Evolutionary conservation across 2,113 vertebrate species (phyloP).

Genomic region (Geococcyx californianus): DNA sequence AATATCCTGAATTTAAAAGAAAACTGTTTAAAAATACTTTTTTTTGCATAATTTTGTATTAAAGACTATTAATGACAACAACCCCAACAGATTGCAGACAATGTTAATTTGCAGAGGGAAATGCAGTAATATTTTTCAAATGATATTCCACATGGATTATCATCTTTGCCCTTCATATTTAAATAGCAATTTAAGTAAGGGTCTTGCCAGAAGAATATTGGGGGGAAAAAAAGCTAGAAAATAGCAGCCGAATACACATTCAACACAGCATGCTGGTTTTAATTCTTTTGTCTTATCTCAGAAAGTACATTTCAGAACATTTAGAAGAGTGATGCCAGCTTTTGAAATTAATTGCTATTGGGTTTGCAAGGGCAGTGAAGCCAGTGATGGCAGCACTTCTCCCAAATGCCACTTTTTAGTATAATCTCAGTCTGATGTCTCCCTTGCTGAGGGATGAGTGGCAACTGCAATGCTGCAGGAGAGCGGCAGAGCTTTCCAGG

Average conservation of each 20-base stretch:
- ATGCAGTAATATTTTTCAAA: not conserved
- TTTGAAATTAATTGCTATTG: not conserved
- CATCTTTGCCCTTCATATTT: not conserved
- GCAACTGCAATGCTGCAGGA: not conserved
- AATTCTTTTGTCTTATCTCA: not conserved
- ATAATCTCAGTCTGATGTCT: not conserved
- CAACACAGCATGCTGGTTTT: not conserved
- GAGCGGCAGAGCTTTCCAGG: not conserved
- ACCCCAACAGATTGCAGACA: not conserved
- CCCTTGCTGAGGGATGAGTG: not conserved
- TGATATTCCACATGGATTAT: not conserved
- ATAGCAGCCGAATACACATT: not conserved
- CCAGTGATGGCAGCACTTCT: not conserved
- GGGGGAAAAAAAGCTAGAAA: not conserved
- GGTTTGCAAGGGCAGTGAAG: not conserved
- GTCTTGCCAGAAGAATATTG: not conserved
- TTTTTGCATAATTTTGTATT: not conserved
- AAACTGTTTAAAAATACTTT: not conserved
- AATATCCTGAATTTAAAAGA: not conserved
- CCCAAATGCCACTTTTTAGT: not conserved
- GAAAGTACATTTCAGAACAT: not conserved
- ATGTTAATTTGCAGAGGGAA: not conserved
- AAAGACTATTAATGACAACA: not conserved
- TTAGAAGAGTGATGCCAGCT: not conserved
- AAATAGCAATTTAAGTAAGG: not conserved